phyloP scores from a whole-genome alignment of 2,113 vertebrate species.

The Climacteris rufus region DNA sequence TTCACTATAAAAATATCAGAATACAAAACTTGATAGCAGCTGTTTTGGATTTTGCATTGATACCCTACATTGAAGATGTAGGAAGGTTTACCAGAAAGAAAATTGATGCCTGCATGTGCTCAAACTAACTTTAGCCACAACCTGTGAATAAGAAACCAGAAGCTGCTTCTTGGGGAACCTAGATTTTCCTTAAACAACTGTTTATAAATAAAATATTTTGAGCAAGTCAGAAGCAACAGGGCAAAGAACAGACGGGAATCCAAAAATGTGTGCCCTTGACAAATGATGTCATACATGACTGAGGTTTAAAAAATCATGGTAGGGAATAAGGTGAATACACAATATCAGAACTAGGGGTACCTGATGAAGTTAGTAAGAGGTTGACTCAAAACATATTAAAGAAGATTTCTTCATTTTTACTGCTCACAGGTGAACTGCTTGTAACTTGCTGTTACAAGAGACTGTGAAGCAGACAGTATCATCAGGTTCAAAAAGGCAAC shows the following conservation, averaged over 20 bases:
- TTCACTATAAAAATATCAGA: conserved; percentile 1
- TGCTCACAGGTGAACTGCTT: neutral
- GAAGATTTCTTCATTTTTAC: neutral
- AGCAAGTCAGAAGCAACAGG: neutral
- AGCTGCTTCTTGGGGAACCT: neutral
- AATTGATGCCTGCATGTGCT: neutral
- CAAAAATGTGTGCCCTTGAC: neutral
- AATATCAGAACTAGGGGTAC: neutral
- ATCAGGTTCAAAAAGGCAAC: neutral
- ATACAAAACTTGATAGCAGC: neutral
- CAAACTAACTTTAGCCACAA: neutral
- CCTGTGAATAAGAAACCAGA: neutral
- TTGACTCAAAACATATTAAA: neutral
- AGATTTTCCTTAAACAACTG: neutral
- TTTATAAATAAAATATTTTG: neutral
- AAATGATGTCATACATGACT: neutral
- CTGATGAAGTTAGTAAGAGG: neutral
- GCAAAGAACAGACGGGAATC: neutral
- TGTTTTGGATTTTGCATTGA: neutral
- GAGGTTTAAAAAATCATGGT: neutral
- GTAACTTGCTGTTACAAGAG: neutral
- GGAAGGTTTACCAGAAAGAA: neutral
- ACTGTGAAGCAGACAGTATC: neutral
- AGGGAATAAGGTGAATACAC: neutral
- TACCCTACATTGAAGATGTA: neutral